Conservation (phyloP, 2,888 invertebrate species). For the Orthosia gothica region DNA sequence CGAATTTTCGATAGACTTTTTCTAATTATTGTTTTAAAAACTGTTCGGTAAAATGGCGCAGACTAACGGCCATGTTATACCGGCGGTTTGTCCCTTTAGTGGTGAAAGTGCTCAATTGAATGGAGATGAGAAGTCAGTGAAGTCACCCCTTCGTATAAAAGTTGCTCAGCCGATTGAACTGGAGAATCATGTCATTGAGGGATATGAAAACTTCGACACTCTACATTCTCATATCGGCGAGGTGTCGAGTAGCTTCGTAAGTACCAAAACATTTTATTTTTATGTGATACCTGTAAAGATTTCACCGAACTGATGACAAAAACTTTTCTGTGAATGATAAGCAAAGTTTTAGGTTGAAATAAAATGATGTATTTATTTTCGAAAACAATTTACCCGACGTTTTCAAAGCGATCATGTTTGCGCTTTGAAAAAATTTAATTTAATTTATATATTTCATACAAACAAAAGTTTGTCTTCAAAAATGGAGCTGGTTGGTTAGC, state of each 20-base stretch:
- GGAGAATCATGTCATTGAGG: conserved; percentile 79
- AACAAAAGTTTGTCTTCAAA: not conserved
- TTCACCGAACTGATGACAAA: not conserved
- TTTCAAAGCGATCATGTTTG: not conserved
- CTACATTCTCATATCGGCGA: conserved; percentile 82
- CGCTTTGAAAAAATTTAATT: not conserved
- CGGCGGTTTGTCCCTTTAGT: conserved; percentile 80
- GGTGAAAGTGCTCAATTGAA: conserved; percentile 78
- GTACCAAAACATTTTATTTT: conserved; percentile 64
- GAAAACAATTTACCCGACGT: not conserved
- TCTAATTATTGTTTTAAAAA: conserved; percentile 68
- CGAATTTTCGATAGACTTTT: conserved; percentile 58
- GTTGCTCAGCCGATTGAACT: conserved; percentile 85
- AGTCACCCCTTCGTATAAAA: conserved; percentile 82
- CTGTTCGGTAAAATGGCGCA: conserved; percentile 74
- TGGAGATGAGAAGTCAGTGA: conserved; percentile 74
- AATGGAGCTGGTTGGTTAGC: not conserved
- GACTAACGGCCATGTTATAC: conserved; percentile 75
- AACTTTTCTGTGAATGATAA: not conserved
- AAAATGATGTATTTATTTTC: not conserved
- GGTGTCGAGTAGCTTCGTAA: conserved; percentile 78
- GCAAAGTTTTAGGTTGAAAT: not conserved
- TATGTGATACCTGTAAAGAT: not conserved
- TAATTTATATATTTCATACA: not conserved
- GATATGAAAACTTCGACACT: conserved; percentile 80